Base-by-base conservation (phyloP, 2,797 vertebrate species). In the Anniella stebbinsi region DNA sequence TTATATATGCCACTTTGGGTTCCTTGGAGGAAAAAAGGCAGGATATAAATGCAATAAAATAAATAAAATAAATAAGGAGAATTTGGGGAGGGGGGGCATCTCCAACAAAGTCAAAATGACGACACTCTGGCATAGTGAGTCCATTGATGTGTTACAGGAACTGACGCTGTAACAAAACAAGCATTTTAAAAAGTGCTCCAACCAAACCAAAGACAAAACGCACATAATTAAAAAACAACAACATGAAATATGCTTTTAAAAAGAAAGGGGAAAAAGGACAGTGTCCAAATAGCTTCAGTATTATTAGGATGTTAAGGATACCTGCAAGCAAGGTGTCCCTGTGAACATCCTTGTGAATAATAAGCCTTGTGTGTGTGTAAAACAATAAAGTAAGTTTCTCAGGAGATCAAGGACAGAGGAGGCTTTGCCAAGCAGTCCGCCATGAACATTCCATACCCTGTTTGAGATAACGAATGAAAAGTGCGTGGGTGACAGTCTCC, bases 401-500 rank as follows among this genome's bases (percentile, higher is more conserved):
- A 1, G 15, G 38, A 63, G 86, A 83, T 30, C 81, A 48, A 76
- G 87, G 90, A 92, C 1, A 17, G 57, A 92, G 92, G 57, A 92
- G 92, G 66, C 63, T 84, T 83, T 54, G 41, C 77, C 92, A 88
- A 57, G 38, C 54, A 89, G 77, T 69, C 80, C 48, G 86, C 33
- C 93, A 5, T 60, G 30, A 73, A 86, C 2, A 1, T 54, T 67
- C 23, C 69, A 88, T 92, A 80, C 89, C 87, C 90, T 36, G 66
- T 23, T 93, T n/a, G 21, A 95, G 94, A 93, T 92, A 89, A 8
- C 90, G 93, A 93, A 94, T 80, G 94, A 95, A 92, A 57, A 45
- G 30, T 92, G 95, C 89, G 95, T 96, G 94, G 95, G 95, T 87
- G 95, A 94, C n/a, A 82, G 86, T 95, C 95, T 96, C 94, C 90